phyloP scores from a whole-genome alignment of 2,113 vertebrate genomes.

The Beaufortia kweichowensis region DNA sequence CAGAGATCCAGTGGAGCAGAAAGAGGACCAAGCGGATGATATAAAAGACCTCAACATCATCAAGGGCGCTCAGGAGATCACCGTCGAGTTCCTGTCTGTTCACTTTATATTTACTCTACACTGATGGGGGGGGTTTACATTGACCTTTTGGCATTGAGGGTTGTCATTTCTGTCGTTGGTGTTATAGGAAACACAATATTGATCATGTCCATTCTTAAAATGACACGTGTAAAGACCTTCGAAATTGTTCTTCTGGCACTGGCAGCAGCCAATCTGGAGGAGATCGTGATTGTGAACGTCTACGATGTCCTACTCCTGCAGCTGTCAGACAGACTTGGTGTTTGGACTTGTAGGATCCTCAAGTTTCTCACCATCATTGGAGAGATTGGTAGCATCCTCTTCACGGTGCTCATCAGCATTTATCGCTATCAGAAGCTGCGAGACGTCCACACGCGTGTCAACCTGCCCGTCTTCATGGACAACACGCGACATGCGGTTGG shows the following conservation, averaged over 20 bases:
- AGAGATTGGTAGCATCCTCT: slow-evolving; percentile 66
- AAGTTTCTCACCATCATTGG: slow-evolving; percentile 66
- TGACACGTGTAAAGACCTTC: slow-evolving; percentile 65
- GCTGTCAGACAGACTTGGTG: fast-evolving
- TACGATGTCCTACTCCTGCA: slow-evolving; percentile 56
- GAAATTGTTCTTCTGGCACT: slow-evolving; percentile 72
- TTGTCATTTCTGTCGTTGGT: slow-evolving; percentile 62
- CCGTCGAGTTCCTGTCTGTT: too few relatives aligned
- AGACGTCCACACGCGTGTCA: slow-evolving; percentile 56
- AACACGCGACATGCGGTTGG: slow-evolving; percentile 50
- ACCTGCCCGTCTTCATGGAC: slow-evolving; percentile 66
- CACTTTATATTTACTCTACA: not conserved
- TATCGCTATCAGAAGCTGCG: slow-evolving; percentile 75
- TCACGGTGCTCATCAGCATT: slow-evolving; percentile 73
- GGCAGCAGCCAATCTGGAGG: slow-evolving; percentile 66
- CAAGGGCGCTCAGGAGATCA: not conserved
- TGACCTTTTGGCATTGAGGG: slow-evolving; percentile 55
- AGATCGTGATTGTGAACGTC: slow-evolving; percentile 67
- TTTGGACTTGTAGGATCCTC: slow-evolving; percentile 56
- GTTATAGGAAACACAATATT: slow-evolving; percentile 67
- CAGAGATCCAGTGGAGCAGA: slow-evolving; percentile 55
- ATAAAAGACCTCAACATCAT: slow-evolving; percentile 16
- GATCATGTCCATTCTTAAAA: slow-evolving; percentile 59
- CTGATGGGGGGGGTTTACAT: slow-evolving; percentile 45
- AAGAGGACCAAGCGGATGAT: slow-evolving; percentile 21